Evolutionary conservation across 1,140 invertebrate species (phyloP), one percentile per base, ranked within the genome.

Genomic region (Rhopalosiphum padi): DNA sequence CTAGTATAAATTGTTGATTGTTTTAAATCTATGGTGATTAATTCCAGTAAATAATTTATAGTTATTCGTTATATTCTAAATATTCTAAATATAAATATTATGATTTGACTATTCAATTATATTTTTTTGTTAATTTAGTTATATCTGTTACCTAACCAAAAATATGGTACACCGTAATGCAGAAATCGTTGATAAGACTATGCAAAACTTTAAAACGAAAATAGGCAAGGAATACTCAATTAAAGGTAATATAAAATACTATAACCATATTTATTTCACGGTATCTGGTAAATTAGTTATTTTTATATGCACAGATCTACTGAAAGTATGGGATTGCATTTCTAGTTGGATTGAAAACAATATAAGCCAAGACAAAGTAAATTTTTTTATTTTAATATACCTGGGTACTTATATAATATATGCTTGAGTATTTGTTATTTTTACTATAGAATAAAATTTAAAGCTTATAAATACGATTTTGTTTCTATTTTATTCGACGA

Each of bases 271-370:
- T 51, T 88, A 43, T 88, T 41, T 87, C 0, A 48, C 30, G 6
- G 43, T 15, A n/a, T 0, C 2, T 89, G 37, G 35, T 88, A 89
- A 55, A 89, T 25, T 37, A 55, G 35, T 8, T 9, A 53, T 89
- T 25, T 89, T 18, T 55, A 37, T 55, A 48, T 89, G 4, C 7
- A n/a, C 15, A 51, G 77, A 91, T 83, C n/a, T 91, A 83, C 82
- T 83, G 22, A 83, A 83, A 53, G 90, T 91, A 15, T 91, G 68
- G 90, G 9, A 91, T 22, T 82, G n/a, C 22, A 48, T 91, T 46
- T 83, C 46, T 4, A 37, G n/a, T 83, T 91, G 68, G 90, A 91
- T 91, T 15, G 68, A 83, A 83, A 83, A 91, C 15, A 91, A 91
- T 51, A 48, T 91, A 3, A 37, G 51, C 68, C 15, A 35, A 82